Evolutionary conservation across 2,113 vertebrate genomes (phyloP), one percentile per base, ranked within the genome.

Genomic region (Rallus limicola): DNA sequence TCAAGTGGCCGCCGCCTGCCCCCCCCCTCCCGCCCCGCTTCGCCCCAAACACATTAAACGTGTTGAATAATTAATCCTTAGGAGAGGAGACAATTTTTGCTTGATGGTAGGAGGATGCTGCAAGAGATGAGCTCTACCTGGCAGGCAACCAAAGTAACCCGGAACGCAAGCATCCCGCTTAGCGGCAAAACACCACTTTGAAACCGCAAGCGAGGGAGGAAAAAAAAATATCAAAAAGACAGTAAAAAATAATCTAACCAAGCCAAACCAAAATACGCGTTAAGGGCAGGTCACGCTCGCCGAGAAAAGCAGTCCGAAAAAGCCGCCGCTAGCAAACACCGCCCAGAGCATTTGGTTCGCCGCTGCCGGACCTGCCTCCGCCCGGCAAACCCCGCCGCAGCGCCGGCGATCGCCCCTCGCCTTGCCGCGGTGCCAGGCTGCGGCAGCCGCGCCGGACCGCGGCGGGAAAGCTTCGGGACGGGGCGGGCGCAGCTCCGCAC

Each of bases 31-130:
- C 42, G 42, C 42, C 42, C 42, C 42, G 42, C 42, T 44, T 44
- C 42, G 42, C 42, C 42, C 42, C 42, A 44, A 84, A 53, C 88
- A 94, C 93, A 93, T 94, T 95, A 92, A 95, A 89, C 68, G 48
- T 81, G 69, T 48, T 96, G 92, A 96, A 97, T 96, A 93, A 96
- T 97, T 96, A 88, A 96, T 94, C 69, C 29, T 33, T 48, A 64
- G 65, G 82, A 79, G 80, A 90, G 75, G 38, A 79, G 89, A 56
- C 69, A n/a, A 20, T 82, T 83, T 91, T 81, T 86, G 79, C 85
- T 81, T 88, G 96, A 88, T 82, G 82, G 67, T 11, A 33, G 79
- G 52, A 90, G 77, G 86, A 92, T 84, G 91, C 92, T 64, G 16
- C 15, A 58, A 74, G 72, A 74, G 70, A 84, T 68, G 79, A 65